Conservation (phyloP, 2,888 invertebrate genomes). For the Leptogaster cylindrica region DNA sequence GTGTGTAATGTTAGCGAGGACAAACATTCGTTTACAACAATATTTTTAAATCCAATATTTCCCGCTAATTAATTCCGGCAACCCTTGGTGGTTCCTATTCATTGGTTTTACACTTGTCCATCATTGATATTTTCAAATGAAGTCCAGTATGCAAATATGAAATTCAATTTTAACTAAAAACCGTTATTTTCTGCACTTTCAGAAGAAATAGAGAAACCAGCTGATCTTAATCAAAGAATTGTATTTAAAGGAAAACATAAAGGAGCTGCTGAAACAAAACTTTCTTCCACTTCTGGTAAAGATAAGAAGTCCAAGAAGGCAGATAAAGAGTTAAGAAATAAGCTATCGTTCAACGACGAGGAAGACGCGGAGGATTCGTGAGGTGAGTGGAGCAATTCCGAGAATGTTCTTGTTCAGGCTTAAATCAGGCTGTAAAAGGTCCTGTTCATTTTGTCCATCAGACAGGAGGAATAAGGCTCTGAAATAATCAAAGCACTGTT, state of each 20-base stretch:
- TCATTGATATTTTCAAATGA: not conserved
- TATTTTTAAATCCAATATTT: too few species aligned
- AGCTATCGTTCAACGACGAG: conserved; percentile 64
- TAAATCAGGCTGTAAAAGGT: too few species aligned
- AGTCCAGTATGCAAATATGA: not conserved
- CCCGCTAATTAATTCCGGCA: not conserved
- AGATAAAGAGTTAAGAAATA: conserved; percentile 54
- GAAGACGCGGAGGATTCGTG: conserved; percentile 61
- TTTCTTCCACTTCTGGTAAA: conserved; percentile 31
- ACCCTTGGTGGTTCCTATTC: not conserved
- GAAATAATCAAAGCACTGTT: too few species aligned
- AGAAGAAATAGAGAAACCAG: conserved; percentile 68
- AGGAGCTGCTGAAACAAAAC: conserved; percentile 44
- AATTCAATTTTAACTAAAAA: not conserved
- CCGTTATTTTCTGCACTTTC: conserved; percentile 50
- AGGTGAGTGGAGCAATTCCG: not conserved
- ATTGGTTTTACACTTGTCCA: not conserved
- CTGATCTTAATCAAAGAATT: conserved; percentile 68
- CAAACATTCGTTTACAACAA: too few species aligned
- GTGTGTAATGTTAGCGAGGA: too few species aligned
- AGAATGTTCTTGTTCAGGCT: not conserved
- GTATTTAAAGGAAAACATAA: conserved; percentile 64
- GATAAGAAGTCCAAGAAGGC: conserved; percentile 48
- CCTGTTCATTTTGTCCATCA: too few species aligned
- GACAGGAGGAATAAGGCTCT: too few species aligned